Base-by-base conservation (phyloP, 2,113 vertebrate genomes). In the Pomatostomus ruficeps region DNA sequence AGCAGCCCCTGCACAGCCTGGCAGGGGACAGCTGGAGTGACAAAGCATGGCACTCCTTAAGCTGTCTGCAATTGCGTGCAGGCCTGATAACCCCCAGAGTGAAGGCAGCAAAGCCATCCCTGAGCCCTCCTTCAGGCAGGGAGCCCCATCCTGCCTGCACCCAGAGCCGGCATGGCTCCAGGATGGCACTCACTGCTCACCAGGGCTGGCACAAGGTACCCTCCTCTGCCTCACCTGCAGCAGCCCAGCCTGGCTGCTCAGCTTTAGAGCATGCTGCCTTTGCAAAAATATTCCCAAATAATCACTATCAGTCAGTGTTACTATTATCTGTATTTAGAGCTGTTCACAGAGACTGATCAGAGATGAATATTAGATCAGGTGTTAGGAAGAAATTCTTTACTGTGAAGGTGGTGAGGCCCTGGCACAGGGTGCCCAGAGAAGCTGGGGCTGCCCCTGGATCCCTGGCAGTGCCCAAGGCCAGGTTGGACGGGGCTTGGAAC, bases 81-180 rank as follows among this genome's bases (percentile, higher is more conserved):
- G 55, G 18, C 24, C 42, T 4, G 18, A 51, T 46, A 11, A 2
- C 46, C 11, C 46, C 0, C 1, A 11, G 24, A 36, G 3, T 33
- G 22, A 33, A 55, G 68, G 65, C 11, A 5, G 26, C 40, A 11
- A 14, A 49, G 62, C 22, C 96, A 35, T 9, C 10, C 1, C 21
- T 3, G 4, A 42, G 25, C n/a, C 36, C 17, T 62, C 10, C 43
- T 6, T 52, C 0, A 4, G 22, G 63, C 21, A 29, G 68, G 52
- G 35, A 52, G 51, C 29, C 36, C 21, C 0, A 28, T 10, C 55
- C 25, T 31, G 40, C 14, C 43, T 1, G 23, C 15, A 29, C 48
- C 59, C n/a, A n/a, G n/a, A n/a, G n/a, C n/a, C n/a, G n/a, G n/a
- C n/a, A n/a, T n/a, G n/a, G n/a, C n/a, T n/a, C n/a, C n/a, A n/a